Evolutionary conservation across 2,797 vertebrate species (phyloP), one percentile per base, ranked within the genome.

Genomic region (Pangasius djambal): DNA sequence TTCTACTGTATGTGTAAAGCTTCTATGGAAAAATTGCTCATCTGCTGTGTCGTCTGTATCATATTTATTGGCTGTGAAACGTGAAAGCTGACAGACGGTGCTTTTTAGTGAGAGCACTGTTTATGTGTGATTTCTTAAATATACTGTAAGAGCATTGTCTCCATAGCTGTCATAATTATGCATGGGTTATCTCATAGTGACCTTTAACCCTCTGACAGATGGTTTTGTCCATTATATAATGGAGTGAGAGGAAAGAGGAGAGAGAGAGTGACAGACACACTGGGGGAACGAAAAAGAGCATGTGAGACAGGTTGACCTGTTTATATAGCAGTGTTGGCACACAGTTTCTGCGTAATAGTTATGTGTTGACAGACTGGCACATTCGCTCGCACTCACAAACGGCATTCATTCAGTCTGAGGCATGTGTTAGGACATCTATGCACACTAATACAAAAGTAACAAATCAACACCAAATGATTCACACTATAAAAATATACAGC

Each of bases 261-360:
- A 86, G 61, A 75, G 40, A 44, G 18, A 52, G 48, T 34, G 25
- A n/a, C 31, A 12, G 9, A 6, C 1, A 65, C 25, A 48, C 10
- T 40, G 20, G 55, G 8, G 13, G 20, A 59, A 4, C 3, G 6
- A 48, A 50, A 70, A 50, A 70, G 63, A 78, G 31, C 57, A 40
- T 6, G 25, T 20, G 69, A 67, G 37, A 52, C 13, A 37, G 69
- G 70, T 37, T 87, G 48, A 87, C 69, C 88, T 79, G 89, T 88
- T 88, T 85, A 90, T 90, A 77, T 31, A 90, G 74, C 63, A 63
- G 86, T 88, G 89, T 81, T 88, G 89, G 85, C 86, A 79, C 72
- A 87, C 69, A 7, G 48, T 59, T 61, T 67, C 25, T 75, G 28
- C 85, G 72, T 86, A 88, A 88, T 85, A 88, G 40, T 10, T 55